Conservation (phyloP, 2,113 vertebrate species). For the Serilophus lunatus region DNA sequence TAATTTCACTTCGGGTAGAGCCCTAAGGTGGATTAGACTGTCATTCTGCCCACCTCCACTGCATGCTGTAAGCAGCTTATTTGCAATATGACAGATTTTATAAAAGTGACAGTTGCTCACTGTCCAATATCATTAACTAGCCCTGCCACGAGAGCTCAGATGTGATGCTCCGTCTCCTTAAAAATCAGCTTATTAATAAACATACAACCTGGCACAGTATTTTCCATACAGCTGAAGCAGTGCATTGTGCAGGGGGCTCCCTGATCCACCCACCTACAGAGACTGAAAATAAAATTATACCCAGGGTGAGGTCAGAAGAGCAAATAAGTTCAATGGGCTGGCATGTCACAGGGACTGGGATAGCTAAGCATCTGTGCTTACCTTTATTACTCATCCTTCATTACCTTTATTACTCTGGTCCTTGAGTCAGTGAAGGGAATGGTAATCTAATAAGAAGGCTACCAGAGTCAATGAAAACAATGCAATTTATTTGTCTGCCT, state of each 20-base stretch:
- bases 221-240: background rate
- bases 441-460: background rate
- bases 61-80: conserved; percentile 27
- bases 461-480: background rate
- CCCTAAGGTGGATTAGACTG: background rate
- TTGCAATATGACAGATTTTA: conserved; percentile 14
- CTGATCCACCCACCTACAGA: rapidly evolving
- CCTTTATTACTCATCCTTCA: background rate
- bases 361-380: background rate
- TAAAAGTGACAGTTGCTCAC: conserved; percentile 30
- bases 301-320: background rate
- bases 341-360: background rate
- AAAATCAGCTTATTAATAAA: conserved; percentile 43
- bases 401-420: background rate
- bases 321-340: background rate
- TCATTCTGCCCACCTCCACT: background rate
- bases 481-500: background rate
- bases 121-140: conserved; percentile 3
- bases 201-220: background rate
- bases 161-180: background rate
- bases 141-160: background rate
- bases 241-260: background rate
- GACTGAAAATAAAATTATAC: background rate
- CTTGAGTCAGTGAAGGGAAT: background rate
- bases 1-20: conserved; percentile 11